Conservation (phyloP, 2,113 vertebrate genomes). For the Uropsilus gracilis region DNA sequence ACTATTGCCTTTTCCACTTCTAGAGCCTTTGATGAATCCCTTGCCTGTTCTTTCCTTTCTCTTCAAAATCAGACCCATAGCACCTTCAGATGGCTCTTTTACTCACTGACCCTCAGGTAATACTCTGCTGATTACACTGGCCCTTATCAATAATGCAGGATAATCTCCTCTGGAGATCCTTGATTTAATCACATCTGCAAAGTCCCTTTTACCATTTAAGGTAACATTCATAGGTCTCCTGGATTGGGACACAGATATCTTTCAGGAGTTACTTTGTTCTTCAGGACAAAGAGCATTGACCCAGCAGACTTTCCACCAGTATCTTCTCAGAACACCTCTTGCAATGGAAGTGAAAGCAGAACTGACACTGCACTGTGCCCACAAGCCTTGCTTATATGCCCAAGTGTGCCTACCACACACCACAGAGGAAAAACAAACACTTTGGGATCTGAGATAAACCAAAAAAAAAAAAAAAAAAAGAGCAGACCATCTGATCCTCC, state of each 20-base stretch:
- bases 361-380: background rate
- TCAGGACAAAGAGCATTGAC: background rate
- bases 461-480: slow-evolving; percentile 24
- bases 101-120: background rate
- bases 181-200: background rate
- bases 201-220: background rate
- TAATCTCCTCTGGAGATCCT: background rate
- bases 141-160: background rate
- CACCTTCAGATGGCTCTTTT: background rate
- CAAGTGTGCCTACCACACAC: background rate
- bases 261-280: background rate
- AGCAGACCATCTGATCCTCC: background rate
- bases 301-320: background rate
- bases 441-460: background rate
- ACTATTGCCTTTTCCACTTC: background rate
- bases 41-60: background rate
- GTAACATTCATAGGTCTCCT: background rate
- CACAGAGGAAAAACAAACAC: background rate
- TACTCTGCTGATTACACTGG: background rate
- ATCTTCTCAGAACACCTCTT: background rate
- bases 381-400: background rate
- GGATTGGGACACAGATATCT: background rate
- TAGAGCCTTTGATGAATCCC: background rate
- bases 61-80: background rate
- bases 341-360: background rate